Percentiles rank a stretch among this genome's conserved stretches.
phyloP scores from a whole-genome alignment of 2,797 vertebrate genomes.

The Hipposideros larvatus region DNA sequence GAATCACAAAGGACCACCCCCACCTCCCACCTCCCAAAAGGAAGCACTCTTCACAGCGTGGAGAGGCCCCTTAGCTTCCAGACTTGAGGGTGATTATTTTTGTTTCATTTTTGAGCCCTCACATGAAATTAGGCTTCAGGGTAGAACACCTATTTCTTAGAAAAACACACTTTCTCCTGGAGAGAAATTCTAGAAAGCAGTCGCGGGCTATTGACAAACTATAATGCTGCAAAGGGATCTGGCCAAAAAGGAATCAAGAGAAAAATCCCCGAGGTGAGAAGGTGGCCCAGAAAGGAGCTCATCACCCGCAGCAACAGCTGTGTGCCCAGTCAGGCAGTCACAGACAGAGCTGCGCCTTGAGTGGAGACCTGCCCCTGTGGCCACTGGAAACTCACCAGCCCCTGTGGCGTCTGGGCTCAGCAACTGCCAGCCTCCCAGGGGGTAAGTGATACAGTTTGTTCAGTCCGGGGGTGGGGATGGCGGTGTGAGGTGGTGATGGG shows the following conservation, averaged over 20 bases:
- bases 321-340: slow-evolving; percentile 38
- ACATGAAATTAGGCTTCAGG: slow-evolving; percentile 79
- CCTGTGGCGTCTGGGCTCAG: slow-evolving; percentile 67
- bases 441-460: slow-evolving; percentile 82
- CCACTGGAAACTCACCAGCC: slow-evolving; percentile 78
- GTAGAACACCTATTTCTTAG: slow-evolving; percentile 82
- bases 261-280: slow-evolving; percentile 72
- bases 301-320: slow-evolving; percentile 41
- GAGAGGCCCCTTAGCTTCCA: slow-evolving; percentile 64
- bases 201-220: slow-evolving; percentile 77
- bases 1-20: slow-evolving; percentile 60
- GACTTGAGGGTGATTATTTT: slow-evolving; percentile 79
- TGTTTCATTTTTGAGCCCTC: slow-evolving; percentile 79
- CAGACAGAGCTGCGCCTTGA: slow-evolving; percentile 45
- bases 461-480: slow-evolving; percentile 66
- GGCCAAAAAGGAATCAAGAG: slow-evolving; percentile 79
- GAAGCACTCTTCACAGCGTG: slow-evolving; percentile 49
- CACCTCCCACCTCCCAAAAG: slow-evolving; percentile 54
- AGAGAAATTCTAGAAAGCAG: slow-evolving; percentile 85
- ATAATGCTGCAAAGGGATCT: slow-evolving; percentile 77
- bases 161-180: slow-evolving; percentile 76
- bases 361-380: slow-evolving; percentile 60
- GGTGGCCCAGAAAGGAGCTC: slow-evolving; percentile 69
- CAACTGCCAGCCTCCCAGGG: slow-evolving; percentile 73
- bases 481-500: slow-evolving; percentile 26